A percentile compares a stretch with the other conserved stretches of the same genome.
phyloP scores from a whole-genome alignment of 2,888 invertebrate genomes.

The Drosophila hamatofila region DNA sequence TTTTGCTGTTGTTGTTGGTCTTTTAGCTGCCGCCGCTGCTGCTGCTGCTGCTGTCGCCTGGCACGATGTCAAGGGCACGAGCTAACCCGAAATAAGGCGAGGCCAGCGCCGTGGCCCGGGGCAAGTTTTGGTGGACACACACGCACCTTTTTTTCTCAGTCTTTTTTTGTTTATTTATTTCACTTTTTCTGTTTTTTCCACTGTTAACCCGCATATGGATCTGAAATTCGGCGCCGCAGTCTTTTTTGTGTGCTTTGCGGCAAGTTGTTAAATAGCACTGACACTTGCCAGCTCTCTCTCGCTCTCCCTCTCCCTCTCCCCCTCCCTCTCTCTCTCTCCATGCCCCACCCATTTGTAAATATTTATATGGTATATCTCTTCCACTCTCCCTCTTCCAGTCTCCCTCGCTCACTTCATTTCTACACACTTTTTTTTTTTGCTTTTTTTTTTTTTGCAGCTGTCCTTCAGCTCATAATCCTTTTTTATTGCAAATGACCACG shows the following conservation, averaged over 20 bases:
- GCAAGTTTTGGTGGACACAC: conserved; percentile 45
- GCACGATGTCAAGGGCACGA: conserved; percentile 61
- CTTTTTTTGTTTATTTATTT: conserved; percentile 1
- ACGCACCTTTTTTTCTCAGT: conserved; percentile 53
- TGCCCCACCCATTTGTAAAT: conserved; percentile 62
- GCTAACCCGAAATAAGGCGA: conserved; percentile 54
- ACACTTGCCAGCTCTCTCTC: conserved; percentile 57
- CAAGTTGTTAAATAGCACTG: conserved; percentile 76
- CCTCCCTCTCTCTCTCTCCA: too few species aligned
- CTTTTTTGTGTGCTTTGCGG: conserved; percentile 58
- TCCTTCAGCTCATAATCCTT: conserved; percentile 80
- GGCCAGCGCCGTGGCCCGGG: conserved; percentile 24
- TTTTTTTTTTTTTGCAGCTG: conserved; percentile 46
- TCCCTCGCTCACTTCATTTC: not conserved
- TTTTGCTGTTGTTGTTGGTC: conserved; percentile 21
- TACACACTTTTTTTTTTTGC: conserved; percentile 50
- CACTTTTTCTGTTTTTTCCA: conserved; percentile 5
- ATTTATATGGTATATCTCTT: conserved; percentile 62
- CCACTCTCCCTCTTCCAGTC: not conserved
- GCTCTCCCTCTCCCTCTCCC: not conserved
- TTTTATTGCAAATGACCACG: conserved; percentile 80
- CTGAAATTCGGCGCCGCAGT: conserved; percentile 26
- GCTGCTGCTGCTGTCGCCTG: conserved; percentile 21
- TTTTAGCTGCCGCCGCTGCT: conserved; percentile 1
- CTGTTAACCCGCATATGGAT: conserved; percentile 33